phyloP scores from a whole-genome alignment of 2,888 invertebrate genomes.

The Hirtodrosophila alboralis region DNA sequence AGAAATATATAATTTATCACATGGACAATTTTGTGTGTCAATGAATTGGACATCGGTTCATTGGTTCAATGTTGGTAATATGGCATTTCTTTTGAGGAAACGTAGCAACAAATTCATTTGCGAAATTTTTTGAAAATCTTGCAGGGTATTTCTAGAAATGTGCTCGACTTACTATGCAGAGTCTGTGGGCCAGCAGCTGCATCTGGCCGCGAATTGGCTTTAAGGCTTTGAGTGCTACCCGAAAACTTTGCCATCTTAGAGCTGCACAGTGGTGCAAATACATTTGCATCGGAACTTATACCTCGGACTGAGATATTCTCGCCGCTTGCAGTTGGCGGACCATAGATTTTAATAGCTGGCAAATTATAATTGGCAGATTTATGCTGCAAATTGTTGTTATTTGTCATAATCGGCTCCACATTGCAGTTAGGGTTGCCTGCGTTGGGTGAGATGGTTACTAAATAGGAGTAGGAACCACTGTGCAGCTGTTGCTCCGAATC shows the following conservation, averaged over 20 bases:
- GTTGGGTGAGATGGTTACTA: constrained; percentile 35
- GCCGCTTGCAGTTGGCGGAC: too few relatives aligned
- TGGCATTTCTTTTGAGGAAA: too few relatives aligned
- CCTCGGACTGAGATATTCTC: too few relatives aligned
- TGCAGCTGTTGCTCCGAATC: not conserved
- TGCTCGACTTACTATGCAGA: constrained; percentile 5
- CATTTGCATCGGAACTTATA: too few relatives aligned
- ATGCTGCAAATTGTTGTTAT: not conserved
- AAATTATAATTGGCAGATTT: not conserved
- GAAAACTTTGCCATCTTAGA: too few relatives aligned
- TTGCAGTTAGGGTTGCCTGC: constrained; percentile 15
- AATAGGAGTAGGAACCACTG: constrained; percentile 13
- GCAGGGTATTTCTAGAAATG: constrained; percentile 13
- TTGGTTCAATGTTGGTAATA: too few relatives aligned
- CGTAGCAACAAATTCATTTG: constrained; percentile 5
- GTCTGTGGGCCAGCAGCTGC: not conserved
- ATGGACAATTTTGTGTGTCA: too few relatives aligned
- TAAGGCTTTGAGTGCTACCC: not conserved
- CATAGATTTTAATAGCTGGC: too few relatives aligned
- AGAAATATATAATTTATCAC: too few relatives aligned
- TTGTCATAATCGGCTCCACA: constrained; percentile 2
- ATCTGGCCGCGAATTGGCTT: not conserved
- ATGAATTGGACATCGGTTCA: too few relatives aligned
- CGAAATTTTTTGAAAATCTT: constrained; percentile 15
- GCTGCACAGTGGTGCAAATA: too few relatives aligned